phyloP scores from a whole-genome alignment of 1,140 invertebrate species.

The Sitobion miscanthi region DNA sequence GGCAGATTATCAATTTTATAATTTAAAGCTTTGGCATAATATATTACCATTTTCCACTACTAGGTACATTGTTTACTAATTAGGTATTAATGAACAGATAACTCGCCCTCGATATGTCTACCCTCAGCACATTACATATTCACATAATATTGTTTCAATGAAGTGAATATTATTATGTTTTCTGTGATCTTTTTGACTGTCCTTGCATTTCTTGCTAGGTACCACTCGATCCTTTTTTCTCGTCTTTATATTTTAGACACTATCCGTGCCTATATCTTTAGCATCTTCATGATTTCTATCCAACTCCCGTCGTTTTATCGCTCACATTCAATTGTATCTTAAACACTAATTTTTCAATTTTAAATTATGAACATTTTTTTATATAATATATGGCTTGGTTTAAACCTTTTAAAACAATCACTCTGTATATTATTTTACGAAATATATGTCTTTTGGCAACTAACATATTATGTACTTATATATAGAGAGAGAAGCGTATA shows the following conservation, averaged over 20 bases:
- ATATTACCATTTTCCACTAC: too few relatives aligned
- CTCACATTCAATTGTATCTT: neutral
- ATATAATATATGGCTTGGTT: neutral
- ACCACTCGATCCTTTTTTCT: neutral
- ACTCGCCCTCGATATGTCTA: too few relatives aligned
- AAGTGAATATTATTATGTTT: neutral
- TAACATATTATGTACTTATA: neutral
- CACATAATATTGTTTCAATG: neutral
- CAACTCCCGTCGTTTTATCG: neutral
- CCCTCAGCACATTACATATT: too few relatives aligned
- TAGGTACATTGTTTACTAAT: too few relatives aligned
- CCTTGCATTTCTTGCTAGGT: neutral
- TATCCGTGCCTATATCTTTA: neutral
- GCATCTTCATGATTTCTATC: neutral
- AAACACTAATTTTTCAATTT: neutral
- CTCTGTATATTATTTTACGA: neutral
- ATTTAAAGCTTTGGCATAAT: too few relatives aligned
- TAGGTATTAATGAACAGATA: too few relatives aligned
- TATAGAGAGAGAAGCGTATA: neutral
- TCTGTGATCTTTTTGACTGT: neutral
- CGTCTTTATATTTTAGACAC: neutral
- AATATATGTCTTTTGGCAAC: neutral
- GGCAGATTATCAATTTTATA: neutral
- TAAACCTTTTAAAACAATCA: neutral
- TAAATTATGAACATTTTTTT: neutral